These are phyloP conservation scores for Apodemus speciosus DNA, from an alignment of 2,113 vertebrate species.

Conservation along the genomic window DNA sequence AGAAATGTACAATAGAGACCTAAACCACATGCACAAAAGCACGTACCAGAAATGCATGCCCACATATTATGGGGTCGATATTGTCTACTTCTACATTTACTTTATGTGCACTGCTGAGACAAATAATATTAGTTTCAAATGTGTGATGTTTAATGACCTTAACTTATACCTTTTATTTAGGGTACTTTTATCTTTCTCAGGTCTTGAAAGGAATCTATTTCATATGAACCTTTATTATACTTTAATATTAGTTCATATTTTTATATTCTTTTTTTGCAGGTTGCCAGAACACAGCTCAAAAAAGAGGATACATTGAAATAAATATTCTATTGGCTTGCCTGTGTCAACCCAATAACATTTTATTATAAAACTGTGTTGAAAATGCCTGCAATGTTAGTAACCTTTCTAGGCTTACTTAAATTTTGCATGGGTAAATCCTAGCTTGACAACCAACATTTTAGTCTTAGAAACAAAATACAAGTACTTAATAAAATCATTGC, in stretches of 20 bases:
- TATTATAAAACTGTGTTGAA: neutral
- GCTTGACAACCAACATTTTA: neutral
- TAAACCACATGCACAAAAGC: constrained; percentile 68
- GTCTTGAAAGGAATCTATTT: constrained; percentile 56
- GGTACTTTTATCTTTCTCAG: constrained; percentile 62
- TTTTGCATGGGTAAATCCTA: neutral
- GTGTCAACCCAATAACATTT: neutral
- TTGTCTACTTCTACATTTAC: constrained; percentile 25
- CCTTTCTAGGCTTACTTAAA: neutral
- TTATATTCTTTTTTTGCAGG: constrained; percentile 56
- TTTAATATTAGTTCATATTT: constrained; percentile 18
- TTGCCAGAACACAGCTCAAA: constrained; percentile 47
- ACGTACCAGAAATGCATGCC: constrained; percentile 58
- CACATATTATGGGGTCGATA: neutral
- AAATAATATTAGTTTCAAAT: constrained; percentile 68
- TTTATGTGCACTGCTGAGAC: constrained; percentile 62
- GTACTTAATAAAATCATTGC: neutral
- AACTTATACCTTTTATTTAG: neutral
- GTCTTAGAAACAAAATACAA: neutral
- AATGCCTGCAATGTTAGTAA: neutral
- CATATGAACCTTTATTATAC: neutral
- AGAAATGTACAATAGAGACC: constrained; percentile 78
- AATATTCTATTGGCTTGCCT: neutral
- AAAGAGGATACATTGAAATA: constrained; percentile 17
- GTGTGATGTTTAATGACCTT: constrained; percentile 51